Base-by-base conservation (phyloP, 2,888 invertebrate species). In the Aquatica leii region DNA sequence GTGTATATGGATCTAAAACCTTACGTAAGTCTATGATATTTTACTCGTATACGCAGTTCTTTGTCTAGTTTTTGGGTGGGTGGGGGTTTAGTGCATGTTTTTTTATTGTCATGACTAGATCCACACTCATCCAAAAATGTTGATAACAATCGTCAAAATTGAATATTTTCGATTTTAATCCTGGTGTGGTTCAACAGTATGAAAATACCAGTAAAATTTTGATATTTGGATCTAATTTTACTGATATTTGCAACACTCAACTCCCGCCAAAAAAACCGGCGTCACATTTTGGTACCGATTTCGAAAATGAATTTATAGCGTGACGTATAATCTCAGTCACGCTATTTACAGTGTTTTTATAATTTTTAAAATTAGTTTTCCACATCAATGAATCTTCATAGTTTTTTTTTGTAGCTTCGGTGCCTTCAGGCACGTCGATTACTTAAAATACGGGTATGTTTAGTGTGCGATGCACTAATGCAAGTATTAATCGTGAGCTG, bases 81-180 rank as follows among this genome's bases (percentile, higher is more conserved):
- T 89, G 88, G 85, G 88, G 88, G 87, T 88, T 87, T 88, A 86
- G 88, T 89, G 85, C 88, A 88, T 88, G 88, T 88, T 84, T 73
- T 75, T 76, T 74, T 66, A 59, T 78, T 84, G 83, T 83, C 89
- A 88, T 89, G 89, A 89, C 89, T 89, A 89, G 89, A 89, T 89
- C 89, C 89, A 89, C 88, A 89, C 89, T 89, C 88, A 89, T 89
- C 89, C 88, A 89, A 85, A 86, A 88, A 86, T 71, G 69, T 63
- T 61, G 72, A 67, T 66, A n/a, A n/a, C n/a, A 52, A 24, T 48
- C 15, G 6, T 21, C 59, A 43, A 43, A 14, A n/a, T n/a, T n/a
- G 40, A 43, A 1, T 43, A 17, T 12, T 43, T 8, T 43, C 31
- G 12, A 14, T 2, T 17, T 9, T n/a, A n/a, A 14, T 35, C n/a